Base-by-base conservation (phyloP, 2,888 invertebrate species). In the Cerastis leucographa region DNA sequence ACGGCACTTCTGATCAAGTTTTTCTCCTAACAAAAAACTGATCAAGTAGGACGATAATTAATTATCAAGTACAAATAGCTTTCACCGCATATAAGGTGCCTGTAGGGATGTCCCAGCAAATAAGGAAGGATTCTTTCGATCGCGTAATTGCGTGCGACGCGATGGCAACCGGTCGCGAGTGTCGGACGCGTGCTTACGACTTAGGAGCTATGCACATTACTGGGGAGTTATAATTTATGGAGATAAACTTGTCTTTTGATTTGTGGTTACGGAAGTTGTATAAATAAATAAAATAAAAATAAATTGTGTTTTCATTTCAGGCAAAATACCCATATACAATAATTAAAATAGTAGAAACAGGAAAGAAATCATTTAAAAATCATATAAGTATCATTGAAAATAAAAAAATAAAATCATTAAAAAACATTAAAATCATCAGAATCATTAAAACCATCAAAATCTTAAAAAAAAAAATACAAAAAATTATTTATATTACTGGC, bases 81-180 rank as follows among this genome's bases (percentile, higher is more conserved):
- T 84, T 88, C 75, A 66, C 75, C 72, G 62, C 74, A 35, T 76
- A 80, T 80, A 86, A 71, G 74, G 74, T 72, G 70, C 76, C 84
- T 69, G 62, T 76, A 86, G 80, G 68, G 67, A 78, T 77, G 65
- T 74, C 29, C 59, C 72, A 77, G 71, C 83, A 79, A 85, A 88
- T 82, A 85, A 89, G 88, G 88, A 88, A 85, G 84, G 74, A 74
- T 77, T 71, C 80, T 82, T 87, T 87, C 74, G 86, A 81, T 83
- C 68, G 75, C 61, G 80, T 84, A 89, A 89, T 89, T 84, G 82
- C 78, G 62, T n/a, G 71, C 76, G 74, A 65, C 73, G 76, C 62
- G 64, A 78, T 44, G 46, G 12, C 35, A 80, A 76, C 85, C 75
- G 81, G 75, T 81, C 56, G 25, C n/a, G 49, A 78, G 81, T 70